phyloP scores from a whole-genome alignment of 2,888 invertebrate genomes.

The Tetheella fluctuosa region DNA sequence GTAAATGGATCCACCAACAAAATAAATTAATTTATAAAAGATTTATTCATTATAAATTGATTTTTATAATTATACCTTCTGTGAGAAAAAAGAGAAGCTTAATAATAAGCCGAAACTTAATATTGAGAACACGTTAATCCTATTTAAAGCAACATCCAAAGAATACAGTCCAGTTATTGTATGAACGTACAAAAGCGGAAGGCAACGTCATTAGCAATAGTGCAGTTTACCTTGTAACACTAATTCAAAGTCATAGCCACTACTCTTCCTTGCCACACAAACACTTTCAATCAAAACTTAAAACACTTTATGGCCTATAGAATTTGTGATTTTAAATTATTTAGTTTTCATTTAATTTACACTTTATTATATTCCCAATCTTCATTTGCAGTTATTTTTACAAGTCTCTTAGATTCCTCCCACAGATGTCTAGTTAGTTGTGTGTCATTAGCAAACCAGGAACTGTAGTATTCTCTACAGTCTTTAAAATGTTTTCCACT shows the following conservation, averaged over 20 bases:
- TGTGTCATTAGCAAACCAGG: conserved; percentile 70
- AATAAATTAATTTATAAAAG: no score
- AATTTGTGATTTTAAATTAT: no score
- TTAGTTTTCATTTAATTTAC: background rate
- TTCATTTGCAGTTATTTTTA: conserved; percentile 51
- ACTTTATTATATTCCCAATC: conserved; percentile 59
- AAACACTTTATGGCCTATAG: no score
- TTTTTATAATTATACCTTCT: no score
- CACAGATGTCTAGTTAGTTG: conserved; percentile 50
- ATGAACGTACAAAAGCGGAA: conserved; percentile 9
- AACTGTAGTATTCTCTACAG: conserved; percentile 62
- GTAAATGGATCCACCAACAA: no score
- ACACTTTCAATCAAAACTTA: background rate
- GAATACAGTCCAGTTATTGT: background rate
- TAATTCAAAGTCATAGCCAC: background rate
- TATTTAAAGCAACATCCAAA: no score
- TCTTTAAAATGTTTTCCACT: conserved; percentile 69
- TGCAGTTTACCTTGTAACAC: background rate
- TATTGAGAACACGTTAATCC: no score
- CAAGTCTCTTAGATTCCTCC: conserved; percentile 58
- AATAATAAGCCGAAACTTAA: no score
- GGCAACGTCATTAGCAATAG: background rate
- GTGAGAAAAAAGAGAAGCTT: no score
- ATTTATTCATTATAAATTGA: no score
- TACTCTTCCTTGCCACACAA: background rate